Conservation (phyloP, 2,888 invertebrate species). For the Himalopsyche anomala region DNA sequence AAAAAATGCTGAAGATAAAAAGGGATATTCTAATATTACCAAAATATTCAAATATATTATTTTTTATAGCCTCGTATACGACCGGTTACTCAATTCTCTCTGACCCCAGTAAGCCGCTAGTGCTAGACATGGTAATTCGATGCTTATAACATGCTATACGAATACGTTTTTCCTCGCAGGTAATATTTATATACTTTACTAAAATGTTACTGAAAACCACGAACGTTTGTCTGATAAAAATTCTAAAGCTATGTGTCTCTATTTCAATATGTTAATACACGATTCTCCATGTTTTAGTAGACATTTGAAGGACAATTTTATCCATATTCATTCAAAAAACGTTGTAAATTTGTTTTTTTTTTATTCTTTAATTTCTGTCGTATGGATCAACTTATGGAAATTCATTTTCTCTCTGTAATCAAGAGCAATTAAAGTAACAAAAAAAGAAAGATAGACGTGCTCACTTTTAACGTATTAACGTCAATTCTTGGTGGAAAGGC, state of each 20-base stretch:
- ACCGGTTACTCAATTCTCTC: constrained; percentile 54
- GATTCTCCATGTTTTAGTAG: too few species aligned
- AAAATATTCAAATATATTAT: constrained; percentile 80
- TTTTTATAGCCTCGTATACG: constrained; percentile 73
- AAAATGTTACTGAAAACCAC: not conserved
- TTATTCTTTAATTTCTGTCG: too few species aligned
- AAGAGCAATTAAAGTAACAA: too few species aligned
- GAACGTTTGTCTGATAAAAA: not conserved
- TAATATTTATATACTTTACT: constrained; percentile 15
- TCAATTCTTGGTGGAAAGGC: too few species aligned
- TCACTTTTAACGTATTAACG: too few species aligned
- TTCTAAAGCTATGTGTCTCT: not conserved
- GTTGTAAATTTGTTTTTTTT: too few species aligned
- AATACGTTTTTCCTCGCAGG: constrained; percentile 55
- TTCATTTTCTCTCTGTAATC: too few species aligned
- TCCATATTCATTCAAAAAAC: too few species aligned
- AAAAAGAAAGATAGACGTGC: too few species aligned
- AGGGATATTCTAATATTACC: constrained; percentile 78
- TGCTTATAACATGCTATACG: constrained; percentile 58
- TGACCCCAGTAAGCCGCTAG: constrained; percentile 53
- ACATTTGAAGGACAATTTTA: too few species aligned
- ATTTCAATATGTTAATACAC: not conserved
- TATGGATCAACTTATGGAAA: too few species aligned
- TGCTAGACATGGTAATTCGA: constrained; percentile 61
- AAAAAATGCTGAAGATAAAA: constrained; percentile 72